Conservation (phyloP, 2,888 invertebrate species). For the Seira sanloemensis region DNA sequence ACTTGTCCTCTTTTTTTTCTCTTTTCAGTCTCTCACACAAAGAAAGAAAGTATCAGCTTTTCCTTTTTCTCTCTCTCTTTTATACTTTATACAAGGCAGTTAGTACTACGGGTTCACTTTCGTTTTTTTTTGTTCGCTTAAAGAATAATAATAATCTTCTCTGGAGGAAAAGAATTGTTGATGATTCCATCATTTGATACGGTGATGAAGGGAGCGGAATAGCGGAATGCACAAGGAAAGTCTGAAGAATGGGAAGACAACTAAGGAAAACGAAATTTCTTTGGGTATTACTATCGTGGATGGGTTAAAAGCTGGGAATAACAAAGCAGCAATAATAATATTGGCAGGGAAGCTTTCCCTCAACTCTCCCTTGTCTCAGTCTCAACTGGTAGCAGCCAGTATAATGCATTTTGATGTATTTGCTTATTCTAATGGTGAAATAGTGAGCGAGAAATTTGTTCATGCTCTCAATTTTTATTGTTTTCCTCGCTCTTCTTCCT, state of each 20-base stretch:
- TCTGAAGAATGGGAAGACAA: background rate
- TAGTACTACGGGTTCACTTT: constrained; percentile 4
- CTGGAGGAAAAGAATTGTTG: constrained; percentile 22
- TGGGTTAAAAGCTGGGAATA: background rate
- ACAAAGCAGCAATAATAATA: background rate
- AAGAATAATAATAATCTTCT: constrained; percentile 41
- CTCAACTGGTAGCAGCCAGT: background rate
- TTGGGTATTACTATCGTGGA: background rate
- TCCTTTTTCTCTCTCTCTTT: background rate
- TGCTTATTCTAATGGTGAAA: no score
- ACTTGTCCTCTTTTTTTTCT: background rate
- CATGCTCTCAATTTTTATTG: constrained; percentile 1
- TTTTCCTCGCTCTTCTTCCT: background rate
- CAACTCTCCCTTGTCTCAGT: no score
- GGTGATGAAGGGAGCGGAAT: constrained; percentile 20
- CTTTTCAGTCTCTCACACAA: background rate
- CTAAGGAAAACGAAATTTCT: background rate
- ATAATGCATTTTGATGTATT: constrained; percentile 4
- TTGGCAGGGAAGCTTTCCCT: background rate
- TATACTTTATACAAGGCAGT: background rate
- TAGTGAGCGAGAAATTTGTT: background rate
- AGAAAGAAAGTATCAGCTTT: background rate
- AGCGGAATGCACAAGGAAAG: background rate
- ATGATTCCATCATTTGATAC: constrained; percentile 36
- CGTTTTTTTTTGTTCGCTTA: constrained; percentile 18